Evolutionary conservation across 2,888 invertebrate genomes (phyloP).

Genomic region (Cactoblastis cactorum): DNA sequence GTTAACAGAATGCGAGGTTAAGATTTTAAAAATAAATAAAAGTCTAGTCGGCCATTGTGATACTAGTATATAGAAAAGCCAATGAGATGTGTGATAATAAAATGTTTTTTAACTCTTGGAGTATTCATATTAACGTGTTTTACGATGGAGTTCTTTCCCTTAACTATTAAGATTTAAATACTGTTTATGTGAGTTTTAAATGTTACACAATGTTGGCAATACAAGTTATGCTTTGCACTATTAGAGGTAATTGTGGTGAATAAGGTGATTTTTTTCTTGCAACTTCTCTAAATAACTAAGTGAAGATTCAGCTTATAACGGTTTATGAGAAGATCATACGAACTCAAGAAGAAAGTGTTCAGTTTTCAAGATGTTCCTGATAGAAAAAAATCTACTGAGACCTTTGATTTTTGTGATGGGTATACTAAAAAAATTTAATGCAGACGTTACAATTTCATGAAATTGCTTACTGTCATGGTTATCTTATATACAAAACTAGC

Average conservation of each 20-base stretch:
- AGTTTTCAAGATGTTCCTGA: not conserved
- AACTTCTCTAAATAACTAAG: constrained; percentile 24
- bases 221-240: not conserved
- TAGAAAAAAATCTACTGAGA: not conserved
- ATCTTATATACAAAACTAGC: too few relatives aligned
- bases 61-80: constrained; percentile 46
- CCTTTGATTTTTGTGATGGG: too few relatives aligned
- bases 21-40: constrained; percentile 14
- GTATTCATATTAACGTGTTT: constrained; percentile 67
- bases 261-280: constrained; percentile 22
- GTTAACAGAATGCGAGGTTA: constrained; percentile 42
- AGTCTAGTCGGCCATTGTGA: constrained; percentile 42
- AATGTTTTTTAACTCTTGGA: constrained; percentile 66
- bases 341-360: not conserved
- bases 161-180: constrained; percentile 33
- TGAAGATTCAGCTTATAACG: not conserved
- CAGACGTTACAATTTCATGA: too few relatives aligned
- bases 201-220: not conserved
- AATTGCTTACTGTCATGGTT: too few relatives aligned
- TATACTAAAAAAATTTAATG: too few relatives aligned
- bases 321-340: too few relatives aligned
- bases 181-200: not conserved
- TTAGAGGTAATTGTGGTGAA: not conserved
- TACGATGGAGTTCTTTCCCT: constrained; percentile 50
- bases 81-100: constrained; percentile 61